A percentile compares a stretch with the other conserved stretches of the same genome.
phyloP scores from a whole-genome alignment of 2,113 vertebrate species.

The Anser cygnoides region DNA sequence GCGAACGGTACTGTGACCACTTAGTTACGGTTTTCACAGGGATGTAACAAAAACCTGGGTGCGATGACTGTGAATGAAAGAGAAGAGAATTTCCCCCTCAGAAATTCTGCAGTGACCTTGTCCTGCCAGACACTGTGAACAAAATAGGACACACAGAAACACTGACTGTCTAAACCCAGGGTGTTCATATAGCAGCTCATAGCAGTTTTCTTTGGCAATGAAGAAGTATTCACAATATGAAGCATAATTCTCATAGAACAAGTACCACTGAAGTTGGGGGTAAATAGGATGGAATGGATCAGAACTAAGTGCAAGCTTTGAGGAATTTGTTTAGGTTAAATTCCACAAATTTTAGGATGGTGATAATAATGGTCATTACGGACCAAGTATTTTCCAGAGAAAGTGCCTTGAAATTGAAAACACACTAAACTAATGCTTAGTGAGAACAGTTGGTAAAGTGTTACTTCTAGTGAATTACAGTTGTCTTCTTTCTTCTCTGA shows the following conservation, averaged over 20 bases:
- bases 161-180: not conserved
- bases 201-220: not conserved
- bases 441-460: constrained; percentile 69
- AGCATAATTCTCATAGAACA: not conserved
- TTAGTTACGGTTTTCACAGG: not conserved
- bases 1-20: not conserved
- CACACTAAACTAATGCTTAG: constrained; percentile 66
- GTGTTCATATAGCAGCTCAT: not conserved
- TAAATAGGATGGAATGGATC: constrained; percentile 3
- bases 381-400: constrained; percentile 47
- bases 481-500: constrained; percentile 69
- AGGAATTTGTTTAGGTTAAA: constrained; percentile 73
- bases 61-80: not conserved
- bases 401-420: constrained; percentile 68
- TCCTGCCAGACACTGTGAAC: accelerated
- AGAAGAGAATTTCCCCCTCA: not conserved
- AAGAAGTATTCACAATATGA: not conserved
- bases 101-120: constrained; percentile 49
- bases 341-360: constrained; percentile 64
- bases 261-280: not conserved
- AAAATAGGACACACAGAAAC: not conserved
- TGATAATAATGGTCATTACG: constrained; percentile 71
- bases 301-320: constrained; percentile 45
- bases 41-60: not conserved
- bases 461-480: constrained; percentile 70